phyloP scores from a whole-genome alignment of 2,888 invertebrate genomes.

The Nemotelus nigrinus region DNA sequence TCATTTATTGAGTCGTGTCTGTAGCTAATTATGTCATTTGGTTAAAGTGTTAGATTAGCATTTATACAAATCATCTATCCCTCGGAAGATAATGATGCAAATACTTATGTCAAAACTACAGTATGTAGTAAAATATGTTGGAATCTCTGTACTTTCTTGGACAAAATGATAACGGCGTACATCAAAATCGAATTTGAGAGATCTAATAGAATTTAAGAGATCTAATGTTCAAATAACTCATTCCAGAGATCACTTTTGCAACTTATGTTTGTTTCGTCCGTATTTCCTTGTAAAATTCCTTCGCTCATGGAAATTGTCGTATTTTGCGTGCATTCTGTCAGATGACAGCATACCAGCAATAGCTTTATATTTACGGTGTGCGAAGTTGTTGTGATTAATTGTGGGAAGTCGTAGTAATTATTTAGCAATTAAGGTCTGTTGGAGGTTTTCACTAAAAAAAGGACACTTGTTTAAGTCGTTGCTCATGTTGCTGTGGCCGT shows the following conservation, averaged over 20 bases:
- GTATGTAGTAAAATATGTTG: too few species aligned
- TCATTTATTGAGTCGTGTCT: slow-evolving; percentile 8
- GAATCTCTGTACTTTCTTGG: too few species aligned
- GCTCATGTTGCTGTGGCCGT: slow-evolving; percentile 3
- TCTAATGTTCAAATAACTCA: too few species aligned
- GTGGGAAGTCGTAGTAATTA: slow-evolving; percentile 63
- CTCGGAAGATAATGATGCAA: too few species aligned
- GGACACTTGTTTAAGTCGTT: slow-evolving; percentile 16
- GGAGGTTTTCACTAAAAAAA: slow-evolving; percentile 31
- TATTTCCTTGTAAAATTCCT: neutral
- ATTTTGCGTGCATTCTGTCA: slow-evolving; percentile 1
- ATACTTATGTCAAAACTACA: too few species aligned
- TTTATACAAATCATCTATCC: neutral
- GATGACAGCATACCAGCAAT: neutral
- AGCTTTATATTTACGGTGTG: neutral
- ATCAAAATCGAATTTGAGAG: too few species aligned
- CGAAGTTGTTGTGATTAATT: slow-evolving; percentile 38
- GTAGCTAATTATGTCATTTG: slow-evolving; percentile 28
- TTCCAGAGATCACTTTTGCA: neutral
- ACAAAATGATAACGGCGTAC: too few species aligned
- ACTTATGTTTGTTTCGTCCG: neutral
- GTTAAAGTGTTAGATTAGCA: slow-evolving; percentile 4
- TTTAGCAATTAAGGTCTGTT: slow-evolving; percentile 63
- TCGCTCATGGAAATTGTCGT: neutral
- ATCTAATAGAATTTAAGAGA: too few species aligned